Evolutionary conservation across 2,888 invertebrate genomes (phyloP).

Genomic region (Ochlodes sylvanus): DNA sequence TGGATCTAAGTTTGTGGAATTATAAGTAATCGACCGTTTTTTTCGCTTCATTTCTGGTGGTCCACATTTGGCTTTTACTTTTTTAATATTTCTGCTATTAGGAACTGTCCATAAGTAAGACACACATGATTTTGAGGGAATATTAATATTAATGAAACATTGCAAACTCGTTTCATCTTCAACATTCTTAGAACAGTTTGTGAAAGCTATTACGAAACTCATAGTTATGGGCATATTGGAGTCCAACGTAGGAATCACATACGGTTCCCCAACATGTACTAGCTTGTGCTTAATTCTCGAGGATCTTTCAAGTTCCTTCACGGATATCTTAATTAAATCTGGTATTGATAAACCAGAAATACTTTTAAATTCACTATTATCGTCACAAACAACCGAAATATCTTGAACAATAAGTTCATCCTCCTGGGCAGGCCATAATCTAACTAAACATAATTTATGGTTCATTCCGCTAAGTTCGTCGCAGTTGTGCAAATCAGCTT

Average conservation of each 20-base stretch:
- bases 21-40: constrained; percentile 54
- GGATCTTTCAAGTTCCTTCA: constrained; percentile 58
- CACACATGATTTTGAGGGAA: constrained; percentile 56
- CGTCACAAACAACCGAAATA: constrained; percentile 63
- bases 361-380: constrained; percentile 58
- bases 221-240: constrained; percentile 58
- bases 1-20: constrained; percentile 51
- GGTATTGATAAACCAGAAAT: constrained; percentile 60
- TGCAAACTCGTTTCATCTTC: constrained; percentile 48
- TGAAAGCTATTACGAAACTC: constrained; percentile 57
- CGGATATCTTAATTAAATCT: constrained; percentile 55
- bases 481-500: constrained; percentile 55
- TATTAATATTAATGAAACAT: constrained; percentile 55
- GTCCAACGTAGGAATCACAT: constrained; percentile 63
- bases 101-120: constrained; percentile 60
- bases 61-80: constrained; percentile 53
- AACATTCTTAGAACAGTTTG: constrained; percentile 66
- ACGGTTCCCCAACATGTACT: constrained; percentile 62
- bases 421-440: constrained; percentile 65
- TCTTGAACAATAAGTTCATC: constrained; percentile 62
- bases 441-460: constrained; percentile 65
- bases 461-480: constrained; percentile 65
- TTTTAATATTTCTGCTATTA: constrained; percentile 55
- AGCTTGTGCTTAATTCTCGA: constrained; percentile 57
- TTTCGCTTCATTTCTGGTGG: constrained; percentile 42